Evolutionary conservation across 37 sponge, comb jelly and placozoan genomes (phyloP), one percentile per base, ranked within the genome.

Genomic region (Chondrilla cf. caribensis): DNA sequence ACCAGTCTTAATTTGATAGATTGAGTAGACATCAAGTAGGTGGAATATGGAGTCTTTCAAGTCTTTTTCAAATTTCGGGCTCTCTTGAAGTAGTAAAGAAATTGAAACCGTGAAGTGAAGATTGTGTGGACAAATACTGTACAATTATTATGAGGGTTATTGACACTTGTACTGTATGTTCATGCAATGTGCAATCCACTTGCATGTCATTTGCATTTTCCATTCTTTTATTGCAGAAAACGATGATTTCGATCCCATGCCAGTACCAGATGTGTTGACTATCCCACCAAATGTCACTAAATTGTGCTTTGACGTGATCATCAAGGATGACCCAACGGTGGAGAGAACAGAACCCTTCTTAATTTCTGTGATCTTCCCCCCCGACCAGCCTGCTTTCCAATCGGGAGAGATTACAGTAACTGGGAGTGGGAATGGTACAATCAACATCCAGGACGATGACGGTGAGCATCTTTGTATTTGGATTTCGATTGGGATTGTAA

Each of bases 381-480:
- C 44, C 6, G 44, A 39, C 36, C 76, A 73, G 42, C 6, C 8
- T 41, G 42, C 76, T 25, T 1, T 73, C 18, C 18, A 43, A 0
- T 11, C 6, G 36, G 76, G 44, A 3, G 76, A 73, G 40, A 73
- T 73, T 39, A n/a, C 15, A 6, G 41, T 25, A n/a, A 1, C 35
- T 31, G 41, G 1, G 2, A 73, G 24, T 15, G 1, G 18, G 18
- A 42, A 73, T 22, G 76, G 76, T 41, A 40, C 44, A 1, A 42
- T 73, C 44, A 73, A 39, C 44, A 73, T 73, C 9, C 29, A 36
- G 24, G 44, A 73, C 40, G 76, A 73, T 38, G 76, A 73, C 24
- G 44, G 76, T 73, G 44, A 73, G 76, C 25, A 33, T 33, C 31
- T 67, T 29, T 31, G n/a, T n/a, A n/a, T n/a, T n/a, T n/a, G n/a